Evolutionary conservation across 35 echinoderm and acorn worm species (phyloP), one percentile per base, ranked within the genome.

Genomic region (Diadema setosum): DNA sequence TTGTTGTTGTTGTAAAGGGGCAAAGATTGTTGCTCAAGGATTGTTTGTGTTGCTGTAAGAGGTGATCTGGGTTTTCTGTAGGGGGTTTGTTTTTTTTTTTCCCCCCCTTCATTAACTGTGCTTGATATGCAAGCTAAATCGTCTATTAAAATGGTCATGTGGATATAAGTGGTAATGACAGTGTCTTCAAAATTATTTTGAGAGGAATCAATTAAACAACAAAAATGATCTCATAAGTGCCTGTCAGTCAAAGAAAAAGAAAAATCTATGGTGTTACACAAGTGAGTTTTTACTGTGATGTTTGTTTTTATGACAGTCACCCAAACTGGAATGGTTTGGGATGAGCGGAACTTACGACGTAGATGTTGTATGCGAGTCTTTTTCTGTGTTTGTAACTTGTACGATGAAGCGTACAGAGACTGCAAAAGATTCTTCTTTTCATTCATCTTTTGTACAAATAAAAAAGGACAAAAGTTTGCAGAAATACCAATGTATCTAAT

Each of bases 371-470:
- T 67, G 63, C 37, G 63, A 67, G 63, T 67, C 63, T 67, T 32
- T 1, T 55, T 16, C 37, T 67, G 27, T 67, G 61, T 65, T 65
- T 65, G 63, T 67, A 34, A 67, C 20, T 67, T 67, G 63, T 67
- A 67, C 63, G 27, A 67, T 67, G 63, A 33, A 67, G 63, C 44
- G 40, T 44, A 78, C 73, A 78, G 44, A 42, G 40, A 78, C 33
- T 78, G 40, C 73, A 78, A 78, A 78, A 78, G 73, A 78, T 39
- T 78, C 31, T 35, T 26, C 73, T 78, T 78, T 78, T 78, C 73
- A 78, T 39, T 67, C 63, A 67, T 78, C 73, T 78, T 78, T 78
- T 78, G 73, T 78, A 78, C 40, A 78, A 67, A 67, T 67, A 67
- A 67, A 67, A 31, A 16, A 33, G 20, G 37, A 73, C 9, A 78